Evolutionary conservation across 35 echinoderm and acorn worm genomes (phyloP).

Genomic region (Hemicentrotus pulcherrimus): DNA sequence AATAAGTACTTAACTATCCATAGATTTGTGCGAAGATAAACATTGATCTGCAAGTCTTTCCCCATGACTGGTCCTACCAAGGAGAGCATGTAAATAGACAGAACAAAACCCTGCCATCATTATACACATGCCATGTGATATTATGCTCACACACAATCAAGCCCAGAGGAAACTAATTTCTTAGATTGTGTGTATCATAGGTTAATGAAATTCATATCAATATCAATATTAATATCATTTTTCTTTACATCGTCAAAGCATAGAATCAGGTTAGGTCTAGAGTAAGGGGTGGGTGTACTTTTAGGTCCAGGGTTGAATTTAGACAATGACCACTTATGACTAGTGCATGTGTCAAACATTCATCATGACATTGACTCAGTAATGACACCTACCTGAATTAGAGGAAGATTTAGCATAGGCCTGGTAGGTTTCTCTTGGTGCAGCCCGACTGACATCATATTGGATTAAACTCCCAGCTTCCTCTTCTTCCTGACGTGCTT

Average conservation of each 20-base stretch:
- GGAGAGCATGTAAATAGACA: background rate
- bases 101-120: background rate
- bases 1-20: background rate
- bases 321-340: too few relatives aligned
- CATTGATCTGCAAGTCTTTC: background rate
- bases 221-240: too few relatives aligned
- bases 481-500: background rate
- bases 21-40: background rate
- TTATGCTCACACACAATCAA: background rate
- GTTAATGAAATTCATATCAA: background rate
- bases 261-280: too few relatives aligned
- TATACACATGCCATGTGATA: background rate
- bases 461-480: background rate
- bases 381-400: conserved; percentile 7
- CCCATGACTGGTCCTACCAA: background rate
- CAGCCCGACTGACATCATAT: conserved; percentile 10
- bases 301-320: too few relatives aligned
- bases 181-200: background rate
- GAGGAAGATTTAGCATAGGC: background rate
- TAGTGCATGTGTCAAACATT: too few relatives aligned
- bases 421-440: conserved; percentile 20
- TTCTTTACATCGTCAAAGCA: too few relatives aligned
- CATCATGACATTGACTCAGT: background rate
- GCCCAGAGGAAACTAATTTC: background rate
- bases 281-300: too few relatives aligned